These are phyloP conservation scores for Andrena trimmerana DNA, from an alignment of 2,888 invertebrate species.

Conservation along the genomic window DNA sequence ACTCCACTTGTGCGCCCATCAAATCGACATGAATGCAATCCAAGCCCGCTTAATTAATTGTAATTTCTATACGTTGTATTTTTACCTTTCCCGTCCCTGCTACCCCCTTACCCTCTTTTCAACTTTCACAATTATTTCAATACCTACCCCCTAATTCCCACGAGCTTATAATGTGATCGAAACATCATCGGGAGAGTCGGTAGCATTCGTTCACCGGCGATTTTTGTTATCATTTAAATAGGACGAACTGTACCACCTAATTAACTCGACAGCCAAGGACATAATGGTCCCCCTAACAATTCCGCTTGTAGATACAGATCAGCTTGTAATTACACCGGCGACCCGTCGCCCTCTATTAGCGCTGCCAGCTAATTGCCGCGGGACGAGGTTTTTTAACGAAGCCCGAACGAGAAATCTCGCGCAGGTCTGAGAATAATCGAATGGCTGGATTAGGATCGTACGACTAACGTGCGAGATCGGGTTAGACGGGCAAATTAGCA, in stretches of 20 bases:
- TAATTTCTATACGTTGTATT: not conserved
- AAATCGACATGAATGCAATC: not conserved
- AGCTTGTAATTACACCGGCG: conserved; percentile 18
- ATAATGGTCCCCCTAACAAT: no score
- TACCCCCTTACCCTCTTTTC: not conserved
- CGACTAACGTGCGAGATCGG: conserved; percentile 17
- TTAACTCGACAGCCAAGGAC: conserved; percentile 16
- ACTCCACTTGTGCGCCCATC: not conserved
- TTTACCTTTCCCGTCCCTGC: not conserved
- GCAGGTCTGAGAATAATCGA: conserved; percentile 20
- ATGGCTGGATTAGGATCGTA: conserved; percentile 31
- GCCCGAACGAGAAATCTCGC: not conserved
- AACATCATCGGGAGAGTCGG: conserved; percentile 3
- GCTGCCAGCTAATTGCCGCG: conserved; percentile 4
- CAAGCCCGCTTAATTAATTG: conserved; percentile 1
- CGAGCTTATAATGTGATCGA: not conserved
- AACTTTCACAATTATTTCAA: conserved; percentile 14
- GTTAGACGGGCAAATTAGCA: conserved; percentile 52
- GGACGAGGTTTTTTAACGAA: conserved; percentile 4
- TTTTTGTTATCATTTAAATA: conserved; percentile 3
- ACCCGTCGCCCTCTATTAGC: not conserved
- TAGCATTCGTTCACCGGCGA: not conserved
- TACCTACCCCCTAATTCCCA: conserved; percentile 6
- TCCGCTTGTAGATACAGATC: not conserved
- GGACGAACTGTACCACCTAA: not conserved